phyloP scores from a whole-genome alignment of 2,888 invertebrate genomes.

The Plemyria rubiginata region DNA sequence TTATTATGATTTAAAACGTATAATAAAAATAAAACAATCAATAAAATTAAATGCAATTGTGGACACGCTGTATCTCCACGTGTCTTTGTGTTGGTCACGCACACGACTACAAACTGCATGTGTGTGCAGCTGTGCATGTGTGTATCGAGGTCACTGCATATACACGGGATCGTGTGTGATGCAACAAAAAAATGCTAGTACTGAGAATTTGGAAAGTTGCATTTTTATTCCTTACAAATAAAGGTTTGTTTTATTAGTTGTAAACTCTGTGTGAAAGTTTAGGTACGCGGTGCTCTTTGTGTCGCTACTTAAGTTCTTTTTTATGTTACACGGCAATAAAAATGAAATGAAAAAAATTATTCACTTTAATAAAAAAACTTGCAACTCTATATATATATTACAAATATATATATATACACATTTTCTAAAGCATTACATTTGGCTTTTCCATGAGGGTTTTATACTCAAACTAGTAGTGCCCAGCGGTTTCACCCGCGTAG shows the following conservation, averaged over 20 bases:
- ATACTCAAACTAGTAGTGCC: no score
- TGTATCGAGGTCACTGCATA: slow-evolving; percentile 78
- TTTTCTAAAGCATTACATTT: not conserved
- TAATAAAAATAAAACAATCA: slow-evolving; percentile 44
- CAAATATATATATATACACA: no score
- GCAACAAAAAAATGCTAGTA: slow-evolving; percentile 59
- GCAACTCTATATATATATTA: not conserved
- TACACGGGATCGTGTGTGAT: slow-evolving; percentile 52
- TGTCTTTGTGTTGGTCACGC: slow-evolving; percentile 60
- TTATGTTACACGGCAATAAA: slow-evolving; percentile 22
- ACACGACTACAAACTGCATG: slow-evolving; percentile 43
- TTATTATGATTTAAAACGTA: slow-evolving; percentile 48
- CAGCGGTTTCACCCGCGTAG: no score
- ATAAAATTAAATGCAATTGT: slow-evolving; percentile 47
- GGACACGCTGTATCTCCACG: slow-evolving; percentile 60
- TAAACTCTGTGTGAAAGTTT: slow-evolving; percentile 40
- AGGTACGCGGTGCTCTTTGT: slow-evolving; percentile 27
- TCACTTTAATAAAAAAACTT: slow-evolving; percentile 6
- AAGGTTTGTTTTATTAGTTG: slow-evolving; percentile 45
- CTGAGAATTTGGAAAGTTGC: slow-evolving; percentile 60
- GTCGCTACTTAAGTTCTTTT: slow-evolving; percentile 16
- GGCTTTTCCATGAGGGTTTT: no score
- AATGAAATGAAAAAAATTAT: slow-evolving; percentile 10
- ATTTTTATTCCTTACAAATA: slow-evolving; percentile 45
- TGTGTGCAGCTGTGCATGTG: slow-evolving; percentile 54